Conservation (phyloP, 2,888 invertebrate species). For the Callosobruchus maculatus region DNA sequence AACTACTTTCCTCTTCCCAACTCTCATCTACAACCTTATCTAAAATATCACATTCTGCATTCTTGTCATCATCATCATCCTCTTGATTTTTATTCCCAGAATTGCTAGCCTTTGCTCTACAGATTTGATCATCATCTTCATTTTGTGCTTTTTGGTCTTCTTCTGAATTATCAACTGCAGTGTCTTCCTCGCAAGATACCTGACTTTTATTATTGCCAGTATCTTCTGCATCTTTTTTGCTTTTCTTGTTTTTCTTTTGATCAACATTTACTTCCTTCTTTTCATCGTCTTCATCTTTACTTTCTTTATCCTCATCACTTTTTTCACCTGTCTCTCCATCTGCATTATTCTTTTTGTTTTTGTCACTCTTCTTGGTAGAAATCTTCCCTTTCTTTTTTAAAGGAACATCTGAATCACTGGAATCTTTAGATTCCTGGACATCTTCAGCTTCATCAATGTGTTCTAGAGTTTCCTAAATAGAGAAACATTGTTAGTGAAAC, state of each 20-base stretch:
- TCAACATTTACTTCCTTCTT: conserved; percentile 2
- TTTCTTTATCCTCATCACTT: not conserved
- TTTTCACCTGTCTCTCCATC: conserved; percentile 9
- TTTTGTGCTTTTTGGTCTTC: not conserved
- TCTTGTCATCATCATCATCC: not conserved
- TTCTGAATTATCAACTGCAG: not conserved
- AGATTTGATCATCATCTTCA: not conserved
- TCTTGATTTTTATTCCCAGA: not conserved
- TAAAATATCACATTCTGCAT: not conserved
- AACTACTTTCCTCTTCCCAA: not conserved
- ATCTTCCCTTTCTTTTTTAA: not conserved
- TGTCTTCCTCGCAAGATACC: not conserved
- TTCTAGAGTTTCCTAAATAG: not conserved
- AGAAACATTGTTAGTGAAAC: no score
- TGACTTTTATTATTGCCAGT: not conserved
- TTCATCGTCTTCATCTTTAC: conserved; percentile 3
- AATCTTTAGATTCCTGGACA: not conserved
- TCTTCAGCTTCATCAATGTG: not conserved
- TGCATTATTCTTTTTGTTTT: conserved; percentile 3
- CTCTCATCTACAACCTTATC: not conserved
- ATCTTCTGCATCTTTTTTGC: not conserved
- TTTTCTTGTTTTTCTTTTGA: conserved; percentile 5
- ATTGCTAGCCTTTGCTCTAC: not conserved
- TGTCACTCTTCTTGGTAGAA: not conserved
- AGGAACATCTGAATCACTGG: not conserved